Base-by-base conservation (phyloP, 2,113 vertebrate species). In the Poeciliopsis prolifica region DNA sequence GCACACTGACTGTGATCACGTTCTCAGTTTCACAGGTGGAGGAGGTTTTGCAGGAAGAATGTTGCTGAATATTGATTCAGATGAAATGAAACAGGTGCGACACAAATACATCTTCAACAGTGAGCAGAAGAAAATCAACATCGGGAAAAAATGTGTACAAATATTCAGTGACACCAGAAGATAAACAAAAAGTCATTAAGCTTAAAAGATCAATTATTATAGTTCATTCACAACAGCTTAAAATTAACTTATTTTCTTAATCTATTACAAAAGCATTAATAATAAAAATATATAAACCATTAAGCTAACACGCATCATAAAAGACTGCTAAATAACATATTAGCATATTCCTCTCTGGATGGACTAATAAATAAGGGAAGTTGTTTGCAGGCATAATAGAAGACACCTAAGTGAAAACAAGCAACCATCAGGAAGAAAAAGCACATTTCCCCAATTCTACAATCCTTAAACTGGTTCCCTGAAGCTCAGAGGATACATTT, bases 1-100 rank as follows among this genome's bases (percentile, higher is more conserved):
- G 65, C 30, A 75, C 48, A 70, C 61, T 60, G 37, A 61, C 66
- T n/a, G 65, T 78, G 74, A 79, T 65, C 65, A 67, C 63, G 42
- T 69, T 17, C 48, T 60, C 65, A 15, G 26, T 72, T 63, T 80
- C 42, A 68, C 44, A 82, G 61, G 60, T 78, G 62, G 63, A 42
- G 40, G 62, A 35, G 31, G 65, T 40, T 74, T 1, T 2, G n/a
- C 70, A 80, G 64, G 35, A 72, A 63, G 62, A 63, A 68, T 19
- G 33, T 60, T 44, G 78, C 61, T 60, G 61, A 71, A 42, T 33
- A 40, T 26, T 75, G 15, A 40, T 61, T 81, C 61, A 72, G 63
- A 78, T 80, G 17, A 61, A 74, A 81, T 58, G 44, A 48, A 48
- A 84, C 19, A 37, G 33, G 28, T 9, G 1, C 5, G 51, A 75